These are phyloP conservation scores for Megaceryle maxima DNA, from an alignment of 2,113 vertebrate genomes.

Conservation along the genomic window DNA sequence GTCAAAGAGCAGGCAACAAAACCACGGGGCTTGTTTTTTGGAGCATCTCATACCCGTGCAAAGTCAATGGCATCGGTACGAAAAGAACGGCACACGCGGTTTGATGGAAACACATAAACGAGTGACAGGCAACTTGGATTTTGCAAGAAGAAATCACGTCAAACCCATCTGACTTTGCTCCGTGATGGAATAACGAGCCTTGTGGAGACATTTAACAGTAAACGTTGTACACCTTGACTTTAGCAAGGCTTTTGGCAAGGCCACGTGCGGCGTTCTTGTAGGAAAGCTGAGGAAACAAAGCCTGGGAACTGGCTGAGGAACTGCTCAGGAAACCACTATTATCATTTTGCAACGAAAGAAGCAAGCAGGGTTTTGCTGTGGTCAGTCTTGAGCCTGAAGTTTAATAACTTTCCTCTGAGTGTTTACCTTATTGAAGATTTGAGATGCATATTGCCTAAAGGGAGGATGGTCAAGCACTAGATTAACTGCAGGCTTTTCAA, in stretches of 20 bases:
- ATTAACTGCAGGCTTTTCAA: background rate
- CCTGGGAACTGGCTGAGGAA: background rate
- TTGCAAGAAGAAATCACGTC: background rate
- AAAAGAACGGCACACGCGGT: fast-evolving
- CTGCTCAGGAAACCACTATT: background rate
- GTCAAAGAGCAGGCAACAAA: background rate
- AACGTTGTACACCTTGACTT: background rate
- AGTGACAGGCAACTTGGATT: background rate
- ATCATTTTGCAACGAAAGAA: background rate
- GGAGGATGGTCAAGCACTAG: background rate
- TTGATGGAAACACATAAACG: background rate
- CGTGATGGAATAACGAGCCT: background rate
- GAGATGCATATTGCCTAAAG: background rate
- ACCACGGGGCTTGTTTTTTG: background rate
- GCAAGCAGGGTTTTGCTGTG: fast-evolving
- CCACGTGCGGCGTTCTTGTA: fast-evolving
- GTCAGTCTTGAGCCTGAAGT: background rate
- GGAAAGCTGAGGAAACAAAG: background rate
- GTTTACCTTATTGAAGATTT: background rate
- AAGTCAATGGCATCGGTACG: fast-evolving
- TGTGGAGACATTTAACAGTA: background rate
- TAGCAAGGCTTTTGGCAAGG: background rate
- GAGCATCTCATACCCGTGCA: background rate
- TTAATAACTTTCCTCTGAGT: background rate
- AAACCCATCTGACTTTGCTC: background rate